Conservation (phyloP, 2,888 invertebrate genomes). For the Osedax fenrisi region DNA sequence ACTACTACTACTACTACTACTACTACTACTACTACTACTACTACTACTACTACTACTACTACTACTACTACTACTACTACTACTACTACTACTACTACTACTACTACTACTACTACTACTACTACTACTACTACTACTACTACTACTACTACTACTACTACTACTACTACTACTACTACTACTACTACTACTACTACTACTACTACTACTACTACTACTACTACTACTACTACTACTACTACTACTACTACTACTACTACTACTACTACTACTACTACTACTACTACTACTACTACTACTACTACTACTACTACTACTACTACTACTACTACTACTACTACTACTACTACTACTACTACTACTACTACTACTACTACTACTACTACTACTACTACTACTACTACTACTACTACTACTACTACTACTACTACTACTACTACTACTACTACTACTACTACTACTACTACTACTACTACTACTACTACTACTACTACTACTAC, state of each 20-base stretch:
- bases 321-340: constrained; percentile 10
- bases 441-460: constrained; percentile 6
- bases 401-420: constrained; percentile 4
- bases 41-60: too few species aligned
- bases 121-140: too few species aligned
- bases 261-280: constrained; percentile 7
- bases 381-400: constrained; percentile 7
- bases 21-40: too few species aligned
- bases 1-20: too few species aligned
- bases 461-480: constrained; percentile 10
- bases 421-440: constrained; percentile 4
- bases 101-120: too few species aligned
- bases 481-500: constrained; percentile 4
- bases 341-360: constrained; percentile 7
- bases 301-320: constrained; percentile 4
- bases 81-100: too few species aligned
- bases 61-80: too few species aligned
- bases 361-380: constrained; percentile 4
- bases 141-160: neutral
- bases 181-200: constrained; percentile 10
- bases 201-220: constrained; percentile 7
- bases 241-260: neutral
- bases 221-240: neutral
- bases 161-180: constrained; percentile 10
- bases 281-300: constrained; percentile 4